Base-by-base conservation (phyloP, 2,113 vertebrate species). In the Sinocyclocheilus anophthalmus region DNA sequence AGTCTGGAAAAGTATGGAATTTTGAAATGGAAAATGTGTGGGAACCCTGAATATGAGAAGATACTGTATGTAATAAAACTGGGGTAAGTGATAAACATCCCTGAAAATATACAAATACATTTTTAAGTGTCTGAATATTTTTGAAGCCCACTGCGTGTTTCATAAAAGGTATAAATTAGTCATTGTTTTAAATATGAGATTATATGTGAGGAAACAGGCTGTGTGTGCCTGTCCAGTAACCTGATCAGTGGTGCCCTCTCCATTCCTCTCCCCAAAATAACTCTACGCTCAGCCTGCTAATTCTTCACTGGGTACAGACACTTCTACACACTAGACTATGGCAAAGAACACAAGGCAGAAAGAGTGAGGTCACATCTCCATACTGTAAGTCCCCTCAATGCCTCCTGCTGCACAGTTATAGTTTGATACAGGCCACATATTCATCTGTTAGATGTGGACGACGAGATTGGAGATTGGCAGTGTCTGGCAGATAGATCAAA, bases 241-340 rank as follows among this genome's bases (percentile, higher is more conserved):
- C 50, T n/a, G 90, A 95, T 91, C 88, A 78, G 87, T 26, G 69
- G 77, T 83, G 18, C n/a, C 76, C 88, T 82, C 86, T 88, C 90
- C 88, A 76, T 90, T 91, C 91, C 89, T 88, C 79, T 77, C 88
- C 94, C 90, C 75, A 93, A 94, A 94, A 95, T 94, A 94, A 94
- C 89, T 88, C 75, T 75, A 76, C 84, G 37, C 65, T 82, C 63
- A n/a, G 39, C 63, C 24, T 22, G 37, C 57, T 84, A 70, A 76
- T 82, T 79, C 87, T 87, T 84, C 48, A 88, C 78, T 82, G 70
- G 50, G 53, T 80, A 70, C 85, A 85, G 63, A 83, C 63, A 82
- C 81, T 81, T 87, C 84, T 80, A 77, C 65, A 37, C 81, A 88
- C 82, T 63, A 61, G n/a, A 13, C 48, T 86, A 90, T 59, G 69